Conservation (phyloP, 1,140 invertebrate genomes). For the Aphidius gifuensis region DNA sequence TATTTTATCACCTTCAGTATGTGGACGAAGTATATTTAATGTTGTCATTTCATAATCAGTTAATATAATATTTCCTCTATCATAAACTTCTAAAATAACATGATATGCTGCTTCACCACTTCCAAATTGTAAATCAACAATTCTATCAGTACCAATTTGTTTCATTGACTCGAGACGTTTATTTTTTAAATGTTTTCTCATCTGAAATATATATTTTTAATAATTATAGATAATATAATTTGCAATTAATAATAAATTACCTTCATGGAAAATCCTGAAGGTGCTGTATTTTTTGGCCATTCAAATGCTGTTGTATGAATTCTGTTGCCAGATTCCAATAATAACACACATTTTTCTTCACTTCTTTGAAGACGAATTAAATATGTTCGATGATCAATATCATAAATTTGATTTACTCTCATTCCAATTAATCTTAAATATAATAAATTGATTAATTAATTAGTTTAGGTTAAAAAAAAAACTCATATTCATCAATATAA, state of each 20-base stretch:
- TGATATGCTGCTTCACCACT: constrained; percentile 92
- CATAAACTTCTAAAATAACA: constrained; percentile 94
- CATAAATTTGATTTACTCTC: constrained; percentile 96
- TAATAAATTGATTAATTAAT: constrained; percentile 10
- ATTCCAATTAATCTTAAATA: constrained; percentile 76
- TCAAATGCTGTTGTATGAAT: constrained; percentile 95
- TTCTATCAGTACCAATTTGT: constrained; percentile 86
- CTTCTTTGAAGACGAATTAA: constrained; percentile 82
- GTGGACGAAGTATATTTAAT: constrained; percentile 88
- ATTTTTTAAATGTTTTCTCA: constrained; percentile 96
- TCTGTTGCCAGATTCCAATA: constrained; percentile 92
- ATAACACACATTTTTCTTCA: constrained; percentile 80
- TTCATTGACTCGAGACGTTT: constrained; percentile 83
- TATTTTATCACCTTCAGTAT: constrained; percentile 90
- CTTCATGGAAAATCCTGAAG: constrained; percentile 98
- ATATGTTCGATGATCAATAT: constrained; percentile 96
- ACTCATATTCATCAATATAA: too few species aligned
- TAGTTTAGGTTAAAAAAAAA: constrained; percentile 7
- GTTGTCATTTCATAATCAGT: constrained; percentile 91
- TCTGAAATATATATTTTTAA: constrained; percentile 56
- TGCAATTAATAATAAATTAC: constrained; percentile 49
- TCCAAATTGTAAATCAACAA: constrained; percentile 93
- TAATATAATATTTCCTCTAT: constrained; percentile 93
- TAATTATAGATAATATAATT: constrained; percentile 5
- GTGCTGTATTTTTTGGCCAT: constrained; percentile 96